Percentiles rank a stretch among this genome's conserved stretches.
Conservation (phyloP, 2,113 vertebrate species). For the Siniperca chuatsi region DNA sequence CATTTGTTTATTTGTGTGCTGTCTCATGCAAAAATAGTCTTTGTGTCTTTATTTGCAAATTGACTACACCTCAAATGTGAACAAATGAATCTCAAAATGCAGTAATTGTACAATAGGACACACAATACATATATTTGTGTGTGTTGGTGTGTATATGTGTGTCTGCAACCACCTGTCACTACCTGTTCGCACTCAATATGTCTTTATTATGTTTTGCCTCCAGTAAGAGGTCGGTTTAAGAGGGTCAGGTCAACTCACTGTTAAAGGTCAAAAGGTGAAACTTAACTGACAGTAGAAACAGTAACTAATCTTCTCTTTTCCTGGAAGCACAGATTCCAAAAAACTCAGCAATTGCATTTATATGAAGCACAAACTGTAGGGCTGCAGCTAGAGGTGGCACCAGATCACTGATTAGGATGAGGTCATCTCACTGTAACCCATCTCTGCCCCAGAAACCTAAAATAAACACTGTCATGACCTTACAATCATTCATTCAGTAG, state of each 20-base stretch:
- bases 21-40: not conserved
- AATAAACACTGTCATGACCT: not conserved
- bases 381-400: not conserved
- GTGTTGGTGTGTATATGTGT: not conserved
- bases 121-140: not conserved
- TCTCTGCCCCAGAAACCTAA: not conserved
- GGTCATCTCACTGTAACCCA: not conserved
- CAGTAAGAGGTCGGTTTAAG: not conserved
- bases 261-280: slow-evolving; percentile 1
- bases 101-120: not conserved
- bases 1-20: not conserved
- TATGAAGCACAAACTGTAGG: not conserved
- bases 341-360: not conserved
- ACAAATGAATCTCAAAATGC: not conserved
- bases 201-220: not conserved
- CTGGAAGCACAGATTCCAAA: not conserved
- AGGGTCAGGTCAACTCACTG: not conserved
- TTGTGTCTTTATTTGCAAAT: not conserved
- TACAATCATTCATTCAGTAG: not conserved
- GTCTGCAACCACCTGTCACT: not conserved
- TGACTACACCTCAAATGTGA: not conserved
- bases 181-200: not conserved
- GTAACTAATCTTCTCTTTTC: not conserved
- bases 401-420: not conserved
- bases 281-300: not conserved